phyloP scores from a whole-genome alignment of 2,797 vertebrate species.

The Telmatherina bonti region DNA sequence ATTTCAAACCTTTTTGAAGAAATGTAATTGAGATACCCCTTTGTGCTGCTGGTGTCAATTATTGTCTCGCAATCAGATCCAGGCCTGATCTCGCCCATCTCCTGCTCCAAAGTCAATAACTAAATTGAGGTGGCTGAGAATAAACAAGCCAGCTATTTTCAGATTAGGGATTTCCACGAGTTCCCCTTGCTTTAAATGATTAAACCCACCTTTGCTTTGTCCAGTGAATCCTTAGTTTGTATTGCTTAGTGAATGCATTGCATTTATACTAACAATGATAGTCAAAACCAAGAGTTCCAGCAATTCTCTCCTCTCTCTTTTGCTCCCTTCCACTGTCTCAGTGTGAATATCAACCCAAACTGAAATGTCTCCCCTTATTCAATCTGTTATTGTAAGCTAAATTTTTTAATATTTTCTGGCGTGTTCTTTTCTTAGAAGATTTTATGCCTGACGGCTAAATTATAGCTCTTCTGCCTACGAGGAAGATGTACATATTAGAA shows the following conservation, averaged over 20 bases:
- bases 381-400: not conserved
- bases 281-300: not conserved
- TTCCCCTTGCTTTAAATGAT: not conserved
- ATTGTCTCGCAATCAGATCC: constrained; percentile 62
- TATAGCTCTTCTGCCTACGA: constrained; percentile 7
- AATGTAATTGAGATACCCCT: constrained; percentile 62
- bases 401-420: not conserved
- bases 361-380: not conserved
- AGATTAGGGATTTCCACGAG: constrained; percentile 51
- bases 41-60: constrained; percentile 56
- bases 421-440: constrained; percentile 14
- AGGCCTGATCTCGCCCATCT: constrained; percentile 61
- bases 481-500: not conserved
- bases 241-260: not conserved
- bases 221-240: not conserved
- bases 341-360: not conserved
- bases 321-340: not conserved
- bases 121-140: constrained; percentile 69
- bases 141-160: constrained; percentile 67
- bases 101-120: constrained; percentile 52
- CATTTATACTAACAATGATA: not conserved
- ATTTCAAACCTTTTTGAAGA: constrained; percentile 53
- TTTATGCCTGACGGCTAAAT: constrained; percentile 15
- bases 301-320: not conserved
- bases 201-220: constrained; percentile 11